Evolutionary conservation across 2,888 invertebrate species (phyloP), one percentile per base, ranked within the genome.

Genomic region (Embidobia sp.): DNA sequence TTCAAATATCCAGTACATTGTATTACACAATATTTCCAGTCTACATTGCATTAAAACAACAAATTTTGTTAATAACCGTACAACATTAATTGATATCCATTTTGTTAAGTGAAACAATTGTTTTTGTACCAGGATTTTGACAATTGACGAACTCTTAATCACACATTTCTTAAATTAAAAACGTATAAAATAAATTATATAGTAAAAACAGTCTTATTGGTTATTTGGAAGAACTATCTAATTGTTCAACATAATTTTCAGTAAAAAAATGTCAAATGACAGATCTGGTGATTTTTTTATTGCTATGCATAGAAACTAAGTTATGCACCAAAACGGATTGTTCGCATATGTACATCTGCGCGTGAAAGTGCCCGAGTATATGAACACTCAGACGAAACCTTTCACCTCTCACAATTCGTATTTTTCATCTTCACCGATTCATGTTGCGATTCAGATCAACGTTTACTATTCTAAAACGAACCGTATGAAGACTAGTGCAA

Each of bases 1-100:
- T 98, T 98, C 31, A 98, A 90, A 87, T 97, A 98, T 0, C 98
- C 98, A 1, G 96, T 97, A 86, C 97, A 98, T 86, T 97, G 97
- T 53, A 98, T 95, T 3, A 97, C 95, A 82, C 93, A 94, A 90
- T 96, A 98, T 86, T 95, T 96, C 88, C 94, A 94, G 86, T 97
- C 96, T 92, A 90, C 37, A 61, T 46, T 55, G 22, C 31, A 73
- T 33, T 49, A 57, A 73, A 40, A 11, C 31, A 61, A 55, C 16
- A 29, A 18, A 15, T 2, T 10, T n/a, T n/a, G n/a, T n/a, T n/a
- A n/a, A n/a, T n/a, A n/a, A n/a, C n/a, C n/a, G n/a, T n/a, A n/a
- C n/a, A n/a, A n/a, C n/a, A n/a, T n/a, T n/a, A n/a, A n/a, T n/a
- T n/a, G n/a, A n/a, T n/a, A n/a, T n/a, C n/a, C n/a, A n/a, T n/a